Evolutionary conservation across 2,113 vertebrate genomes (phyloP).

Genomic region (Pseudorectes ferrugineus): DNA sequence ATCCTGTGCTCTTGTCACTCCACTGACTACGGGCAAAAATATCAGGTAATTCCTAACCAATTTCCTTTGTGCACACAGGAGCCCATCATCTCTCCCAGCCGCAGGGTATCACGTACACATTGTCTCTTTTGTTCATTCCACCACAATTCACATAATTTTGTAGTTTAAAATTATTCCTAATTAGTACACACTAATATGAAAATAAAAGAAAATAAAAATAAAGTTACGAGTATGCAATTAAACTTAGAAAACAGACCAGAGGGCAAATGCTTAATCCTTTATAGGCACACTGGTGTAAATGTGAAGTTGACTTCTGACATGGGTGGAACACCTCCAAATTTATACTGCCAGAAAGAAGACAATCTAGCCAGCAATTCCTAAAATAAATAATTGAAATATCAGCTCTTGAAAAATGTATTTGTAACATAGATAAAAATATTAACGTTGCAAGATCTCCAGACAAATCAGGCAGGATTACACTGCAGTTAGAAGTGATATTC

Average conservation of each 20-base stretch:
- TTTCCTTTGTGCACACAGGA: not conserved
- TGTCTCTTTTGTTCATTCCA: not conserved
- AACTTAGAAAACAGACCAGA: not conserved
- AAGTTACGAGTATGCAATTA: not conserved
- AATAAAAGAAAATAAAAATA: not conserved
- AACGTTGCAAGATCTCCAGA: not conserved
- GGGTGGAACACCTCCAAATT: not conserved
- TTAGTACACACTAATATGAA: not conserved
- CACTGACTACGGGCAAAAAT: not conserved
- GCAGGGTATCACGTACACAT: not conserved
- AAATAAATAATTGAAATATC: not conserved
- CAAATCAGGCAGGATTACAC: not conserved
- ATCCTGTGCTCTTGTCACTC: not conserved
- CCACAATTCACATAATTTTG: not conserved
- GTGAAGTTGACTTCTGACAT: not conserved
- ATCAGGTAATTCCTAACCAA: not conserved
- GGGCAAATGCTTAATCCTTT: not conserved
- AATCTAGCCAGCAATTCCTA: not conserved
- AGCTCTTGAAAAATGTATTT: not conserved
- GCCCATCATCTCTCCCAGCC: not conserved
- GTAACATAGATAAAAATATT: not conserved
- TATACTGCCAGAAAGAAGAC: not conserved
- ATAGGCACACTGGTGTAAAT: not conserved
- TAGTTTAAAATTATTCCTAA: not conserved
- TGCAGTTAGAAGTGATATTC: not conserved